These are phyloP conservation scores for Varanus komodoensis DNA, from an alignment of 2,113 vertebrate genomes.

Conservation along the genomic window DNA sequence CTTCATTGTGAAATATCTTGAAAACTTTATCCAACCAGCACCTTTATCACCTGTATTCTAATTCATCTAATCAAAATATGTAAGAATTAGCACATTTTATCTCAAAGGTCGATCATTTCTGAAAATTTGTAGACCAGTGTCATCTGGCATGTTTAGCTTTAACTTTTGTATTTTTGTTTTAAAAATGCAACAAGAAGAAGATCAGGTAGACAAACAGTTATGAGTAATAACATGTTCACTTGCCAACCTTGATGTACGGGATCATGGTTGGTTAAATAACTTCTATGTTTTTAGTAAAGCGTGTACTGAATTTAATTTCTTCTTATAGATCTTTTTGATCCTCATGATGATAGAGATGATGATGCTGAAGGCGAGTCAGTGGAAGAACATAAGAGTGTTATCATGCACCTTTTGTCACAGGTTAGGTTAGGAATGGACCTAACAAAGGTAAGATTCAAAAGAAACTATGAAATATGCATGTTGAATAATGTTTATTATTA, in stretches of 20 bases:
- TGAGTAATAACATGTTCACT: accelerated
- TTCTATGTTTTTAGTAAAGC: constrained; percentile 3
- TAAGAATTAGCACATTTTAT: no score
- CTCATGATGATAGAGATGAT: constrained; percentile 93
- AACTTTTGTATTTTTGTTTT: background rate
- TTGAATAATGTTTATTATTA: background rate
- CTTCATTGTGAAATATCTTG: no score
- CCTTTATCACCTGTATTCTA: no score
- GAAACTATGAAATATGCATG: background rate
- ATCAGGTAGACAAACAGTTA: background rate
- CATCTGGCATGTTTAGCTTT: background rate
- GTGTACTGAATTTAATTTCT: constrained; percentile 34
- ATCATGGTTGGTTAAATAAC: background rate
- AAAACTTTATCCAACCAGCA: no score
- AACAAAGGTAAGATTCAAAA: constrained; percentile 87
- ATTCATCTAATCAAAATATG: no score
- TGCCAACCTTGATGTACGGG: constrained; percentile 2
- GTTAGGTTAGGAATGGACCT: constrained; percentile 98
- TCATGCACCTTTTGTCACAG: constrained; percentile 98
- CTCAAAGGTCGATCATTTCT: no score
- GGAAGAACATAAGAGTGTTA: constrained; percentile 98
- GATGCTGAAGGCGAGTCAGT: constrained; percentile 94
- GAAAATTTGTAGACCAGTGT: no score
- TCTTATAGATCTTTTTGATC: constrained; percentile 89
- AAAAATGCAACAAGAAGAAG: background rate